These are phyloP conservation scores for Sinosuthora webbiana DNA, from an alignment of 2,113 vertebrate genomes.

Conservation along the genomic window DNA sequence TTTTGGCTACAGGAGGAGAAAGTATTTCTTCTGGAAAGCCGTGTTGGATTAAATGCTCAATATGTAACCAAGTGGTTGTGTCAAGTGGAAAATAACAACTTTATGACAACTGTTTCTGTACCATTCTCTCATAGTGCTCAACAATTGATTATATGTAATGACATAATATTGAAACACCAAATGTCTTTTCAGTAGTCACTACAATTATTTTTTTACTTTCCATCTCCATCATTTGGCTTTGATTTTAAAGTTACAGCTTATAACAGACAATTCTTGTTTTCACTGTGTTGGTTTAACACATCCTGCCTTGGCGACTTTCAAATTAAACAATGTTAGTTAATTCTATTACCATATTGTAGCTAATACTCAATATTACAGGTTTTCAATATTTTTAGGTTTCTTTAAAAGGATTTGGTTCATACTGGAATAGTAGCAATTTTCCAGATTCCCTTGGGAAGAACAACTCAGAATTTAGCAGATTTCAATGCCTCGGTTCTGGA, in stretches of 20 bases:
- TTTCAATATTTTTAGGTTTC: neutral
- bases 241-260: neutral
- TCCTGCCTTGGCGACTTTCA: neutral
- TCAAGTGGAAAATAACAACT: conserved; percentile 4
- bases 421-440: neutral
- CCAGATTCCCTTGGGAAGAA: neutral
- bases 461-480: neutral
- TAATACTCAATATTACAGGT: neutral
- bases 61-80: neutral
- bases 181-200: neutral
- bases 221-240: neutral
- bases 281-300: neutral
- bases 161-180: neutral
- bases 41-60: neutral
- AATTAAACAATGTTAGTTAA: neutral
- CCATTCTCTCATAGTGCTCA: neutral
- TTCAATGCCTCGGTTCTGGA: neutral
- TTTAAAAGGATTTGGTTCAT: neutral
- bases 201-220: neutral
- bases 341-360: neutral
- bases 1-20: neutral
- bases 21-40: neutral
- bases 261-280: neutral
- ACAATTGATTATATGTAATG: neutral
- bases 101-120: neutral